Evolutionary conservation across 2,797 vertebrate species (phyloP), one percentile per base, ranked within the genome.

Genomic region (Melanotaenia boesemani): DNA sequence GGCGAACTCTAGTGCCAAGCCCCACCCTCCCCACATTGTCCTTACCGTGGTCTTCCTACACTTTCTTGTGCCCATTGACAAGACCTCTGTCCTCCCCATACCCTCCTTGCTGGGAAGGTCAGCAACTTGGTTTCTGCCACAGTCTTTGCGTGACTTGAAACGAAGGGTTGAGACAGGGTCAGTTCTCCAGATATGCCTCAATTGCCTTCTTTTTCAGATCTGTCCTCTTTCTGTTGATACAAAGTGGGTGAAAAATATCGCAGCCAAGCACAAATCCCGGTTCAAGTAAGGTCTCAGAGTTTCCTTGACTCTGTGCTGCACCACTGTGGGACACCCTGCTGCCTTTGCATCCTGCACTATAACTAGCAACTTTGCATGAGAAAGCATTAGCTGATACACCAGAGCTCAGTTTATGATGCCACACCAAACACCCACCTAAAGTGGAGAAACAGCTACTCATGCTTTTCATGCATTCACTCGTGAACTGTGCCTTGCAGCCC

Each of bases 1-100:
- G 93, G 91, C 85, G 82, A 86, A 82, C 54, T 70, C 63, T 79
- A 75, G 90, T 91, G 94, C 95, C 95, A 95, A 94, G 92, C 93
- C 87, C 95, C 93, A 91, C 94, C 94, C 91, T 92, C 91, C 90
- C 78, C 90, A 83, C 91, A 92, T 90, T 95, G 93, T 91, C 93
- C 93, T 93, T 76, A 92, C 79, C 3, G 69, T 93, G 90, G 93
- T 94, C 92, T 90, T 95, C 88, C 87, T 86, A 85, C 68, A 69
- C 89, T 88, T 74, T 83, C 67, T 56, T 67, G 85, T 93, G 90
- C 81, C 90, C 76, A 88, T 84, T 74, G 57, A 73, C 50, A 63
- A 79, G 84, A 92, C 89, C 91, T 93, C 83, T 87, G 80, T 81
- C 88, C 88, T 84, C 76, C 55, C 58, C 16, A 52, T 84, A 79